phyloP scores from a whole-genome alignment of 1,140 invertebrate genomes.

The Sipha flava region DNA sequence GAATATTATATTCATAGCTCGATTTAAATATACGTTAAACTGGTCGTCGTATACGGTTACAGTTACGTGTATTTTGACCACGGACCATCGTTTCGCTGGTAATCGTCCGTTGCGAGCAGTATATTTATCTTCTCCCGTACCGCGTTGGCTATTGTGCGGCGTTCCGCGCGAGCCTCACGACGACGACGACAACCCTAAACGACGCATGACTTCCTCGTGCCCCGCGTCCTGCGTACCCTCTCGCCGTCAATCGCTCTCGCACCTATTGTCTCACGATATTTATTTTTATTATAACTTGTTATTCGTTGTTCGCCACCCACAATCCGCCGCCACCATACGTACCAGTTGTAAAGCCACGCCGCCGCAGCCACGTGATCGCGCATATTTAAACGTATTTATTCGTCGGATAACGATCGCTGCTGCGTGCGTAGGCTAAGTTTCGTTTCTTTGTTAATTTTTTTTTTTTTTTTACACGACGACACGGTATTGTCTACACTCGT shows the following conservation, averaged over 20 bases:
- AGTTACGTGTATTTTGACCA: too few species aligned
- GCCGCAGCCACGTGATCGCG: background rate
- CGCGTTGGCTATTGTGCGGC: too few species aligned
- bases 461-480: background rate
- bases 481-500: too few species aligned
- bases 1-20: too few species aligned
- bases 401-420: background rate
- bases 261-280: background rate
- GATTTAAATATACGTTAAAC: too few species aligned
- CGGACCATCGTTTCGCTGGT: too few species aligned
- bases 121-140: too few species aligned
- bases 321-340: background rate
- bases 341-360: too few species aligned
- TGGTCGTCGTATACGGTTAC: too few species aligned
- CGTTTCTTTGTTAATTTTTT: slow-evolving; percentile 1
- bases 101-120: too few species aligned
- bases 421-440: background rate
- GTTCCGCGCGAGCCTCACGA: too few species aligned
- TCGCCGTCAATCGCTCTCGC: background rate
- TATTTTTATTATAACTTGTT: background rate
- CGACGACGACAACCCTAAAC: background rate
- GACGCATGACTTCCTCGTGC: background rate
- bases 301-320: background rate
- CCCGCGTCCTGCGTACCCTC: background rate
- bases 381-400: background rate